These are phyloP conservation scores for Eupsittula cactorum DNA, from an alignment of 2,113 vertebrate species.

Conservation along the genomic window DNA sequence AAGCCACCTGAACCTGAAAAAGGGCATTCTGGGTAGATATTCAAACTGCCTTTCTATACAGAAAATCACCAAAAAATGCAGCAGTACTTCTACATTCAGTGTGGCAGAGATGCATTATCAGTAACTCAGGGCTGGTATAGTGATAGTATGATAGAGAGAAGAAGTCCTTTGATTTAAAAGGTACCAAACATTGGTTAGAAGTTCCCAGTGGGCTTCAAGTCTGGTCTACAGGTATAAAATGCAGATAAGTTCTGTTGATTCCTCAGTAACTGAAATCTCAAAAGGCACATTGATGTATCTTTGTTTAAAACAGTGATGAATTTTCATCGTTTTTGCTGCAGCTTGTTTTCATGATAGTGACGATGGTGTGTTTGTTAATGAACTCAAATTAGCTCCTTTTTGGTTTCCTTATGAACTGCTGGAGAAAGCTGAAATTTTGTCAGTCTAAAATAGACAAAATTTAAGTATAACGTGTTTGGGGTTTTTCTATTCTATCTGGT, in stretches of 20 bases:
- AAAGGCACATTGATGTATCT: neutral
- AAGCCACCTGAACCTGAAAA: conserved; percentile 31
- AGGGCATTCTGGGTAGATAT: neutral
- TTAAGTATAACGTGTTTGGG: neutral
- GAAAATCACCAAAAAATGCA: neutral
- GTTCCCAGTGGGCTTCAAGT: neutral
- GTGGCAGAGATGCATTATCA: neutral
- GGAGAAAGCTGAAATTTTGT: neutral
- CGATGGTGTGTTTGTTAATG: neutral
- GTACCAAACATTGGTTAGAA: neutral
- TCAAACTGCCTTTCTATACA: neutral
- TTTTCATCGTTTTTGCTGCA: neutral
- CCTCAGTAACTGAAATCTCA: neutral
- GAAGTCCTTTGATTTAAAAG: neutral
- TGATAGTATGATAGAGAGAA: neutral
- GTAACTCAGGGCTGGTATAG: neutral
- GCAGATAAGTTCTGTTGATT: neutral
- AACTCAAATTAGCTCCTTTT: neutral
- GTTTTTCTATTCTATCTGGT: neutral
- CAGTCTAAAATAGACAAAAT: neutral
- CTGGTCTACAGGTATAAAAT: neutral
- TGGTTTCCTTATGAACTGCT: neutral
- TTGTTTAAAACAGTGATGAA: neutral
- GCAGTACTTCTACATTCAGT: neutral
- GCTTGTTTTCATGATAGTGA: neutral